Base-by-base conservation (phyloP, 2,888 invertebrate genomes). In the Caenorhabditis imperialis region DNA sequence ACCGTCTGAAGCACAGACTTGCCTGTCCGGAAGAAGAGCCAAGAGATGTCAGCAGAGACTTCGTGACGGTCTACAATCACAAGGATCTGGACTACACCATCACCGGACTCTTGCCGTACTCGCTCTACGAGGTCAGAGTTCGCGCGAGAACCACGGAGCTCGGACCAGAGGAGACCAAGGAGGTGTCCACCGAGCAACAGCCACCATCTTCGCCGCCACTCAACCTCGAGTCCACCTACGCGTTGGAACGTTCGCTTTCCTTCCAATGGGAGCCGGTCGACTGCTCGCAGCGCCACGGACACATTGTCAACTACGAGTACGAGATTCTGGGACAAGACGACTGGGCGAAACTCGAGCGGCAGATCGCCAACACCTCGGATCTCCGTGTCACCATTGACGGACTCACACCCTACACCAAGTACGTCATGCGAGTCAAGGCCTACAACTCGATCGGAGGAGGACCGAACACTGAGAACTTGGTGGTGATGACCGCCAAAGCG, bases 21-120 rank as follows among this genome's bases (percentile, higher is more conserved):
- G 87, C 88, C 5, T 88, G 88, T 76, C 86, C 87, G 7, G 85
- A 88, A 42, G 88, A 88, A 55, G 86, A 86, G 50, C 88, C 88
- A 18, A 51, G 84, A 18, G 88, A 88, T 48, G 88, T 86, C 25
- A 84, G 84, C 44, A 71, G 85, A 10, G 85, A 88, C 53, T 88
- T 86, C 72, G 86, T 88, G 35, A 88, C 88, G 23, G 81, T 88
- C 35, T 88, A 88, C 82, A 88, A 88, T 63, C 85, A 87, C 83
- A 88, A 88, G 62, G 85, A 87, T 65, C 79, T 85, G 2, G 84
- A 86, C 51, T 86, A 88, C 75, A 85, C 83, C 12, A 79, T 88
- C 58, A 88, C 87, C 20, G 88, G 88, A 18, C 81, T 88, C 27
- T 70, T 88, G 37, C 88, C 88, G n/a, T 84, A 86, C 73, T 85